These are phyloP conservation scores for Rhipidura dahli DNA, from an alignment of 2,113 vertebrate genomes.

Conservation along the genomic window DNA sequence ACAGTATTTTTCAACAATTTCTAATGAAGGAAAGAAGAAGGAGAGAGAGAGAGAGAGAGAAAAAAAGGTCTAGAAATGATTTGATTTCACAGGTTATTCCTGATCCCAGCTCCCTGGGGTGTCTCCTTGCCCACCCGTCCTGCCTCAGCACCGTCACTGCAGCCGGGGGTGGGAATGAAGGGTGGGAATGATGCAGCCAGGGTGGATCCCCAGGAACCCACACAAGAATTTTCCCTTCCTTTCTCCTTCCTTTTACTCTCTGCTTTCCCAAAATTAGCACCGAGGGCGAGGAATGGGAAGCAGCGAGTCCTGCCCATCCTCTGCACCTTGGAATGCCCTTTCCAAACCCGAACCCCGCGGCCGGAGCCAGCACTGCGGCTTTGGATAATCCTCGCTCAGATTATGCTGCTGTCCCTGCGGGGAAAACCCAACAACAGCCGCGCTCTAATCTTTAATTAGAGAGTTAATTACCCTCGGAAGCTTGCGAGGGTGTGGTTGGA, in stretches of 20 bases:
- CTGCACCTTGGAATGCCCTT: neutral
- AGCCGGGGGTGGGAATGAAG: neutral
- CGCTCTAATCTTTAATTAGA: conserved; percentile 19
- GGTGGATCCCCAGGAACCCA: too few species aligned
- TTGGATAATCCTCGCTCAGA: neutral
- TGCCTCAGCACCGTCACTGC: neutral
- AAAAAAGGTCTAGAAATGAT: rapidly evolving
- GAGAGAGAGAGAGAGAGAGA: too few species aligned
- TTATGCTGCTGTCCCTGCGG: neutral
- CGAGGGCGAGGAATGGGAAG: neutral
- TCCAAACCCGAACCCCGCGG: neutral
- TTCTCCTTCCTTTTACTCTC: neutral
- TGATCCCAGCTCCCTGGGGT: neutral
- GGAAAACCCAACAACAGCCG: neutral
- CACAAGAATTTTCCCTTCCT: neutral
- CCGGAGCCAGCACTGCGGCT: rapidly evolving
- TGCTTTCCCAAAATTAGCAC: neutral
- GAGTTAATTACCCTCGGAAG: conserved; percentile 1
- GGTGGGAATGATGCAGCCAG: neutral
- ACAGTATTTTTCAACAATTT: rapidly evolving
- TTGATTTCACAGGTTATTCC: neutral
- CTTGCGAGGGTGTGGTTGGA: neutral
- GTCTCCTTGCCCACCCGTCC: neutral
- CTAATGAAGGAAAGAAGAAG: neutral
- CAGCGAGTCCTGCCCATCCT: rapidly evolving